Conservation (phyloP, 2,797 vertebrate species). For the Anniella stebbinsi region DNA sequence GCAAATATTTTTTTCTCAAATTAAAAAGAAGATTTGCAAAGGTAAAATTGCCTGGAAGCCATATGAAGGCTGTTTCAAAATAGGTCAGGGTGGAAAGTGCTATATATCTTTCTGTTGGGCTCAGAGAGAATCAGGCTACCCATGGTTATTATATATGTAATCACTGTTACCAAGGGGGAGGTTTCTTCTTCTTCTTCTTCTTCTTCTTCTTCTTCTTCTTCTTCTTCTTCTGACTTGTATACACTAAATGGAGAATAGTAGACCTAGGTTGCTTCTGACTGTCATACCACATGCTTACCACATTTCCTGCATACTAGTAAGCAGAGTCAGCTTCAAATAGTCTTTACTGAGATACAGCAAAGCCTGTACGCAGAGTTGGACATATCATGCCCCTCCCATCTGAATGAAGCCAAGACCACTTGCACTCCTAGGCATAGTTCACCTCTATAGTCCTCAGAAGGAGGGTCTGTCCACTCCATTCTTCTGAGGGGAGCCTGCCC, state of each 20-base stretch:
- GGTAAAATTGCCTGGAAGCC: slow-evolving; percentile 16
- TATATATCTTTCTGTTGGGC: neutral
- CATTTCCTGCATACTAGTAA: neutral
- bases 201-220: neutral
- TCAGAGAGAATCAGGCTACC: neutral
- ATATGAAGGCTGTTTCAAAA: neutral
- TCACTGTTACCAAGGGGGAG: neutral
- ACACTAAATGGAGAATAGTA: neutral
- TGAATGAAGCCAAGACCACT: no score
- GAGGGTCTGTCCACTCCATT: no score
- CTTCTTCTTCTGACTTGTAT: neutral
- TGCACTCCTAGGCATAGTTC: no score
- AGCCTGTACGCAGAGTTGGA: no score
- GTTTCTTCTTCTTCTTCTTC: neutral
- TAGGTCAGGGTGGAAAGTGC: slow-evolving; percentile 2
- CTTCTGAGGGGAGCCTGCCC: no score
- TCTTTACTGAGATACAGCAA: no score
- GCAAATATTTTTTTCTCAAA: neutral
- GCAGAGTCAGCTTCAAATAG: no score
- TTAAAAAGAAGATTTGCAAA: neutral
- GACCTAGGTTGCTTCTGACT: neutral
- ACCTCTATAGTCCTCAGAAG: no score
- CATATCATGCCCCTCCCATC: no score
- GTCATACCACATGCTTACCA: neutral
- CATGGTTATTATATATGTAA: neutral